Evolutionary conservation across 64 coral and sea anemone genomes (phyloP), one percentile per base, ranked within the genome.

Genomic region (Montipora foliosa): DNA sequence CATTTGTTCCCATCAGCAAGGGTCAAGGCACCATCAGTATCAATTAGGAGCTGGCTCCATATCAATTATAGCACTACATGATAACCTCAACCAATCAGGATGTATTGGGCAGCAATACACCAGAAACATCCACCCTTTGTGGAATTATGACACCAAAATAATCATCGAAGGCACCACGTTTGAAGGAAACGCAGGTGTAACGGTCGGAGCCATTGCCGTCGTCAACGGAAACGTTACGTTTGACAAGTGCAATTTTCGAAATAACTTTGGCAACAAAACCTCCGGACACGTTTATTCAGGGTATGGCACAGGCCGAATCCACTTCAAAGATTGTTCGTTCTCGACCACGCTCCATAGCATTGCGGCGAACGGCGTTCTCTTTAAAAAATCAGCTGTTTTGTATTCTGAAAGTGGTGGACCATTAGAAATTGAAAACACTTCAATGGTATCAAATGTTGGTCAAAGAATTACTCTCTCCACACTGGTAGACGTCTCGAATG

Each of bases 341-440:
- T 52, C 53, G 1, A 55, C 5, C n/a, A 74, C 48, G 20, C 50
- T 55, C 5, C 2, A 44, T 46, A 75, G 7, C 8, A 8, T 62
- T 10, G n/a, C 16, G 13, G 9, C 53, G 3, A 37, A 76, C n/a
- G 67, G 47, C 14, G 3, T 15, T 13, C 74, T 16, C 9, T 88
- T 53, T 29, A 16, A 52, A 14, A 88, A 55, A 88, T 6, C 87
- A 14, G 49, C 69, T 6, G 19, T 88, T 49, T 57, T 88, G 9
- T 76, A 74, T 14, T 75, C 87, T 29, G 87, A 88, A 76, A 88
- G 87, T 57, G 52, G 48, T 16, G 87, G 69, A 24, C 87, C 87
- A 6, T 21, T 88, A 17, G 44, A 16, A 9, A 44, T 88, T 75
- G 14, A 88, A 62, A 88, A 88, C 67, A 88, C 87, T 16, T 75